A percentile compares a stretch with the other conserved stretches of the same genome.
Evolutionary conservation across 2,888 invertebrate genomes (phyloP).

Genomic region (Standfussiana lucernea): DNA sequence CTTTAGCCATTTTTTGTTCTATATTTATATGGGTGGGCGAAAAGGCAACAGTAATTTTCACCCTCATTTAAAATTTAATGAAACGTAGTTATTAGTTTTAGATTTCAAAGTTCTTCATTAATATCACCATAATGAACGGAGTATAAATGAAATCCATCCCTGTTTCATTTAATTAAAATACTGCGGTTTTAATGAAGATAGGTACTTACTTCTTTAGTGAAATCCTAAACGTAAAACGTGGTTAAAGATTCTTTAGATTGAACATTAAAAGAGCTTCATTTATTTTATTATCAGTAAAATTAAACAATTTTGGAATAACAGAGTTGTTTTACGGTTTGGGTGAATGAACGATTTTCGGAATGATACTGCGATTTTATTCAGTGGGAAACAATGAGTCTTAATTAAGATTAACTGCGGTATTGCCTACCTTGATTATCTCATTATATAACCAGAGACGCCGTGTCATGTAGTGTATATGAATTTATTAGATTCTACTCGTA

Average conservation of each 20-base stretch:
- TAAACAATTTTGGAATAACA: slow-evolving; percentile 8
- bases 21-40: not conserved
- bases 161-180: slow-evolving; percentile 24
- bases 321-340: not conserved
- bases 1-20: not conserved
- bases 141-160: not conserved
- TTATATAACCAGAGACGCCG: not conserved
- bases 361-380: slow-evolving; percentile 16
- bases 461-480: not conserved
- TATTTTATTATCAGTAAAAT: slow-evolving; percentile 38
- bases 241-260: slow-evolving; percentile 19
- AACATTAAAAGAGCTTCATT: slow-evolving; percentile 25
- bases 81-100: slow-evolving; percentile 29
- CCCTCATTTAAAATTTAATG: slow-evolving; percentile 18
- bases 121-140: slow-evolving; percentile 25
- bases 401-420: not conserved
- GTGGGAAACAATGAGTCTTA: not conserved
- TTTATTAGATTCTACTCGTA: not conserved
- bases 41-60: not conserved
- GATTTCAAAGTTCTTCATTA: slow-evolving; percentile 36
- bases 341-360: not conserved
- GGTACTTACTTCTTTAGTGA: slow-evolving; percentile 18
- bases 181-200: slow-evolving; percentile 37
- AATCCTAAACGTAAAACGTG: slow-evolving; percentile 34
- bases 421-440: not conserved